phyloP scores from a whole-genome alignment of 92 coral and sea anemone genomes.

The Epizoanthus scotinus region DNA sequence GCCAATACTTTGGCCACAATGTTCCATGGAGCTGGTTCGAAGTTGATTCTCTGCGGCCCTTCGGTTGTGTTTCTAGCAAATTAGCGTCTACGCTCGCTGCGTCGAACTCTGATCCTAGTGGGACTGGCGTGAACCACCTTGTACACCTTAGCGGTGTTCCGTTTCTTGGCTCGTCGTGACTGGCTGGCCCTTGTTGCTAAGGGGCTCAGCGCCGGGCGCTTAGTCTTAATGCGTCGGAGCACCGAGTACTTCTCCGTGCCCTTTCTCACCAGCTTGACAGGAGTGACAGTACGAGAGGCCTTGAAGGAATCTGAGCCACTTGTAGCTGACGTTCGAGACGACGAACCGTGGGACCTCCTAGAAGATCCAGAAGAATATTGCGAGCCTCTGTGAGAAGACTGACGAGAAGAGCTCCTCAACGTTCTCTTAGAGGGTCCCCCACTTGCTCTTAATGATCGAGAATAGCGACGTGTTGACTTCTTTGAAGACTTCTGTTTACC shows the following conservation, averaged over 20 bases:
- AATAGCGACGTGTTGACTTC: background rate
- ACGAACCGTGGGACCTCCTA: background rate
- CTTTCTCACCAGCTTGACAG: constrained; percentile 47
- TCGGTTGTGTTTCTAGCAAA: background rate
- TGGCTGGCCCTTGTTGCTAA: constrained; percentile 14
- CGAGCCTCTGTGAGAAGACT: background rate
- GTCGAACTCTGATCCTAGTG: constrained; percentile 52
- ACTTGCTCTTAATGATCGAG: background rate
- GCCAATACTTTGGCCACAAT: background rate
- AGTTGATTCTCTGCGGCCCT: too few relatives aligned
- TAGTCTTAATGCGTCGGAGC: constrained; percentile 29
- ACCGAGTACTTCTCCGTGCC: constrained; percentile 45
- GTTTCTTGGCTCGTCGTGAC: constrained; percentile 36
- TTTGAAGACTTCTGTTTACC: background rate
- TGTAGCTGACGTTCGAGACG: constrained; percentile 13
- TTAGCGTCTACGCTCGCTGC: constrained; percentile 29
- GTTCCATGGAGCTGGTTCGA: background rate
- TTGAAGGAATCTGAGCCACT: constrained; percentile 29
- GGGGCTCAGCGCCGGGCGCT: constrained; percentile 39
- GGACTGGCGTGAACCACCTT: constrained; percentile 56
- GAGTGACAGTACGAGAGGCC: constrained; percentile 39
- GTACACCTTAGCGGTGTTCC: constrained; percentile 41
- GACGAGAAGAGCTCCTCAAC: background rate
- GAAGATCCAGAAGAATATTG: background rate
- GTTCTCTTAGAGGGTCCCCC: background rate